Base-by-base conservation (phyloP, 2,113 vertebrate species). In the Canis aureus region DNA sequence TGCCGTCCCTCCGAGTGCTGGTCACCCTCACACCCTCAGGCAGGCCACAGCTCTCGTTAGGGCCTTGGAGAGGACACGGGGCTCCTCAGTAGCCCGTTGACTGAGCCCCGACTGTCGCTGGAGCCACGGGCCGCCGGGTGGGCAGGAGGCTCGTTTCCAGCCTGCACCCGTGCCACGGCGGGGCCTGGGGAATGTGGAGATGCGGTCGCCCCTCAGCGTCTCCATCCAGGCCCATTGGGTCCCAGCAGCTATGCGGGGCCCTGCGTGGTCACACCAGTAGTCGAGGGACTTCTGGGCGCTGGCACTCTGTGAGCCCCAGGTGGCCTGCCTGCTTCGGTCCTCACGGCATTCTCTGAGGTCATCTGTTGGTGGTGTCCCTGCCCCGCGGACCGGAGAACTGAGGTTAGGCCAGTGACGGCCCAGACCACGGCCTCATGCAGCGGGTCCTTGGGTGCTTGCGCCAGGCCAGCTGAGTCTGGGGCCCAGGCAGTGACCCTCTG, bases 41-140 rank as follows among this genome's bases (percentile, higher is more conserved):
- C 12, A 23, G 59, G 43, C 11, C 4, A 15, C 57, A 27, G 43
- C 29, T 2, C 7, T 25, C 35, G 1, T 3, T 6, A 27, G 74
- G 60, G 74, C 27, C 17, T 4, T 2, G 51, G 20, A 0, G 35
- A 4, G 0, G 1, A 27, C 15, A 0, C 4, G 20, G 4, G 53
- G 60, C n/a, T 19, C 81, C 67, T 60, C 2, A 2, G 11, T 0
- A 9, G 43, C 25, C 38, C 11, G 2, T 6, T 1, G 12, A 27
- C 19, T 23, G 0, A 2, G 5, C 23, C 4, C 55, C 2, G 0
- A 43, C 43, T 43, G 43, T 8, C 2, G 1, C 29, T 13, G 20
- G 17, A 35, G 38, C 53, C 22, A 17, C 35, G 1, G 64, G 51
- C 9, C 11, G 53, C 43, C 22, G 16, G 3, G 22, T 8, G 57